Conservation (phyloP, 2,888 invertebrate species). For the Marronus borbonicus region DNA sequence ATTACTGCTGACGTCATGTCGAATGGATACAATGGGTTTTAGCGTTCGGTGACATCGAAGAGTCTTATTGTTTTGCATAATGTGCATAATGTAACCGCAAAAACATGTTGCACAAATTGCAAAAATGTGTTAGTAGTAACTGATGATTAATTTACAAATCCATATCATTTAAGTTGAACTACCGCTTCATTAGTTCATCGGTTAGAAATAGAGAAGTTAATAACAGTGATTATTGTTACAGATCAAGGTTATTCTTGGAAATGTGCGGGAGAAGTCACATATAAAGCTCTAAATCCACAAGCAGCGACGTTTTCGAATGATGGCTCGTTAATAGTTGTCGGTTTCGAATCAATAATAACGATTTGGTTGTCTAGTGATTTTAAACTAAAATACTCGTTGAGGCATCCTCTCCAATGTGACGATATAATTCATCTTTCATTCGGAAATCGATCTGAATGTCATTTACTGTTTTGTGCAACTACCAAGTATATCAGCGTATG, state of each 20-base stretch:
- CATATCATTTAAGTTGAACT: too few relatives aligned
- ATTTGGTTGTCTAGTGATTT: constrained; percentile 78
- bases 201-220: too few relatives aligned
- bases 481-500: constrained; percentile 77
- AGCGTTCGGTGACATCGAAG: too few relatives aligned
- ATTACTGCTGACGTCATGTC: too few relatives aligned
- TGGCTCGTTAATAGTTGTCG: constrained; percentile 83
- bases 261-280: constrained; percentile 77
- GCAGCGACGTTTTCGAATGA: constrained; percentile 81
- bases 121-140: too few relatives aligned
- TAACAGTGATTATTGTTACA: constrained; percentile 60
- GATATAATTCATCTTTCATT: constrained; percentile 73
- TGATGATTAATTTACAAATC: too few relatives aligned
- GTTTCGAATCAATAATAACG: constrained; percentile 79
- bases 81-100: too few relatives aligned
- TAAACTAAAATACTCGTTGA: constrained; percentile 74
- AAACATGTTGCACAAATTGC: too few relatives aligned
- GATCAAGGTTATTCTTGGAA: constrained; percentile 77
- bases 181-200: too few relatives aligned
- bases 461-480: constrained; percentile 75
- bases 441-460: constrained; percentile 74
- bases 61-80: too few relatives aligned
- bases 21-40: too few relatives aligned
- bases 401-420: constrained; percentile 66
- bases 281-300: constrained; percentile 74